Evolutionary conservation across 2,888 invertebrate species (phyloP), one percentile per base, ranked within the genome.

Genomic region (Cataglyphis cursor): DNA sequence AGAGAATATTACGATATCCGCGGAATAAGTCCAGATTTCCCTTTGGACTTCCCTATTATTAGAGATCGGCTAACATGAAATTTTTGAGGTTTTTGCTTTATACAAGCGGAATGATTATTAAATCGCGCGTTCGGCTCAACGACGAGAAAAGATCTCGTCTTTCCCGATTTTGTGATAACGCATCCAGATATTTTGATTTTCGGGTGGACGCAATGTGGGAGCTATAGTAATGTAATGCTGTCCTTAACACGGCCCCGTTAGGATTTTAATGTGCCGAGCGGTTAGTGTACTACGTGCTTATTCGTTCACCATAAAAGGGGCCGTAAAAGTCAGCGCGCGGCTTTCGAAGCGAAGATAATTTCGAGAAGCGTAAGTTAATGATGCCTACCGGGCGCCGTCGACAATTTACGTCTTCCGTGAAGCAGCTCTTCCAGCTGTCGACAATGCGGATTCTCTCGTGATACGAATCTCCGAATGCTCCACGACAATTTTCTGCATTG

Each of bases 361-460:
- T 88, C 76, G 81, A 78, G 84, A 87, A 89, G 87, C 83, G 21
- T 76, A 65, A 24, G 85, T 68, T 90, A 89, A 87, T 84, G 86
- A 85, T 82, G 82, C 54, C 73, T 81, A 76, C 48, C 73, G 68
- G 75, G 73, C 83, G 84, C 75, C 85, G 66, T 57, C n/a, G 64
- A 80, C 85, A 81, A 85, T 85, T 89, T 88, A 81, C 83, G 80
- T 84, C 80, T 28, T 68, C 57, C 72, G 12, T 44, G 18, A 61
- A 62, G 51, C 35, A 31, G 28, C 21, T 54, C 41, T 35, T 66
- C 24, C 44, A 51, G n/a, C 38, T 24, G 51, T 64, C 48, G 48
- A 48, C 62, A 51, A 12, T 24, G 24, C 75, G 48, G 65, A 76
- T 65, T 75, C 28, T 41, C 15, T 12, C 12, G 31, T 44, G 64